phyloP scores from a whole-genome alignment of 2,113 vertebrate species.

The Galeopterus variegatus region DNA sequence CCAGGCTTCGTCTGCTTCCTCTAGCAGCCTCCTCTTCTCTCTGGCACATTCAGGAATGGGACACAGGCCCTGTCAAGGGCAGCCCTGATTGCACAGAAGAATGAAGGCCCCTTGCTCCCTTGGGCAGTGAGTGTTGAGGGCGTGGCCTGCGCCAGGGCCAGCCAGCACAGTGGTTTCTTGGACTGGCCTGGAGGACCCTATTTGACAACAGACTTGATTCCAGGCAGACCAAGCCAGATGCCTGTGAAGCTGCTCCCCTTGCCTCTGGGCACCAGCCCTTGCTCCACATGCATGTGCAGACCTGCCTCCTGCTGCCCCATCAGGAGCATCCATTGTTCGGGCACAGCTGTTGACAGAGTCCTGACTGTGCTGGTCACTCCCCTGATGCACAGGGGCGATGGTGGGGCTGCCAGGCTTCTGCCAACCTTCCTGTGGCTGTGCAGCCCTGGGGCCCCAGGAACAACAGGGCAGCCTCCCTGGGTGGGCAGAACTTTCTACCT shows the following conservation, averaged over 20 bases:
- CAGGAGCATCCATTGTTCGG: too few relatives aligned
- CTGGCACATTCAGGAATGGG: not conserved
- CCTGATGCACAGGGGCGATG: not conserved
- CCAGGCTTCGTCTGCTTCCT: not conserved
- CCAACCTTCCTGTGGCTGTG: not conserved
- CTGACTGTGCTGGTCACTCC: not conserved
- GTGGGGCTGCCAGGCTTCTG: not conserved
- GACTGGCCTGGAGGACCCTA: not conserved
- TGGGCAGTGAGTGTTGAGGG: not conserved
- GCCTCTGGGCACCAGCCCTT: not conserved
- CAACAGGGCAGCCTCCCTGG: not conserved
- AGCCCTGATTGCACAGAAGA: not conserved
- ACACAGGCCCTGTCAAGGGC: not conserved
- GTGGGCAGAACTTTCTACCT: constrained; percentile 10
- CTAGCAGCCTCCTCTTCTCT: not conserved
- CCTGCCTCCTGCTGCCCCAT: not conserved
- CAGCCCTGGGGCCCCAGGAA: not conserved
- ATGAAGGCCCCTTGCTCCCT: not conserved
- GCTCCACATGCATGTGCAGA: too few relatives aligned
- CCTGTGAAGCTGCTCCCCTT: not conserved
- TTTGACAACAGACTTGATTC: not conserved
- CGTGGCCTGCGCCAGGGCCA: not conserved
- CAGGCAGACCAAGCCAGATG: not conserved
- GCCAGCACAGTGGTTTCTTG: not conserved
- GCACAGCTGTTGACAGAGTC: not conserved